These are phyloP conservation scores for Zonotrichia leucophrys DNA, from an alignment of 2,113 vertebrate species.

Conservation along the genomic window DNA sequence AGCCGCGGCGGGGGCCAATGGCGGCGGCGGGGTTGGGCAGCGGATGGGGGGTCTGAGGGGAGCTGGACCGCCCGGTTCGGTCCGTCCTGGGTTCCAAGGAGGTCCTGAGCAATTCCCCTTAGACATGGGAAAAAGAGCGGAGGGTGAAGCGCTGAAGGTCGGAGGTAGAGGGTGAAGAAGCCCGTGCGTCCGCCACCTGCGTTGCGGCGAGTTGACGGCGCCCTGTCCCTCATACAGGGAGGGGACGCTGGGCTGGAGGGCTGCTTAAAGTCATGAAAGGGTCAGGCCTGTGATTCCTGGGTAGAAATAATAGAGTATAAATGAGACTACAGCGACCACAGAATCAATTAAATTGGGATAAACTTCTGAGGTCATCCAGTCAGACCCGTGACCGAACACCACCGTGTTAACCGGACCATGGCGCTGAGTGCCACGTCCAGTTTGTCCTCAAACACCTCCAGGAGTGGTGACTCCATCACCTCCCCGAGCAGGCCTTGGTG, in stretches of 20 bases:
- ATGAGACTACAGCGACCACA: neutral
- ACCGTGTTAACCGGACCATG: too few species aligned
- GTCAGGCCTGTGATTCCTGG: neutral
- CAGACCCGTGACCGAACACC: neutral
- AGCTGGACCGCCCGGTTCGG: fast-evolving
- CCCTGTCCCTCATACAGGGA: too few species aligned
- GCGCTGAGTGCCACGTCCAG: neutral
- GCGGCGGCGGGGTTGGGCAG: neutral
- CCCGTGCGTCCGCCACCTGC: neutral
- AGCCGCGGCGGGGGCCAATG: neutral
- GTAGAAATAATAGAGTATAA: neutral
- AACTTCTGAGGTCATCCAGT: neutral
- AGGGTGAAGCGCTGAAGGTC: neutral
- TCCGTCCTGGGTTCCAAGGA: fast-evolving
- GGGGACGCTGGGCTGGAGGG: neutral
- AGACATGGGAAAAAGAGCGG: neutral
- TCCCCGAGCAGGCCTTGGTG: neutral
- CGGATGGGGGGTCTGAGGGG: too few species aligned
- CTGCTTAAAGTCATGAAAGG: neutral
- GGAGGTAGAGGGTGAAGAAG: neutral
- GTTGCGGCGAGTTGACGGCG: fast-evolving
- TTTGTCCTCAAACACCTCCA: too few species aligned
- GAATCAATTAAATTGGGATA: neutral
- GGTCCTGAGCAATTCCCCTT: fast-evolving
- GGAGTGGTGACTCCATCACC: neutral